Base-by-base conservation (phyloP, 2,113 vertebrate genomes). In the Brevimyrus niger region DNA sequence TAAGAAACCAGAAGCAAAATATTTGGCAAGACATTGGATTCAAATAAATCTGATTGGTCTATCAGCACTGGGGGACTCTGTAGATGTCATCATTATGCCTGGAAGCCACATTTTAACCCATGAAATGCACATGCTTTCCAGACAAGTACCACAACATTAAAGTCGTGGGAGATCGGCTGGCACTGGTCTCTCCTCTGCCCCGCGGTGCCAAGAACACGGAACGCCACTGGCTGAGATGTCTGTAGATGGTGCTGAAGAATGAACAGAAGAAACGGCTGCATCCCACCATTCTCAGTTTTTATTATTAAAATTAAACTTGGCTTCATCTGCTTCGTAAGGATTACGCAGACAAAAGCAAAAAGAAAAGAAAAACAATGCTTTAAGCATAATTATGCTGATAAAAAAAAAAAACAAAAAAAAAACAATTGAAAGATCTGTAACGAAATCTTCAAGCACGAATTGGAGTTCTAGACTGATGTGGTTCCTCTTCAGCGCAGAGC, bases 61-160 rank as follows among this genome's bases (percentile, higher is more conserved):
- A 9, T 9, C 7, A 61, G 55, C 55, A n/a, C 8, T 61, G 61
- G 61, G 61, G n/a, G 3, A 31, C 61, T 31, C 23, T 85, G 82
- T 84, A 23, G 1, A 84, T 23, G 4, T 21, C 42, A 83, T 38
- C 80, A 47, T 17, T 1, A 44, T 23, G 21, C 73, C 35, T 17
- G 17, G 5, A 80, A 42, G 5, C 5, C 35, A 38, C 69, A 76
- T 76, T 76, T 47, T 23, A 47, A 84, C 44, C 19, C 82, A 21
- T 44, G 23, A 84, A 23, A 42, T 5, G 7, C 44, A 84, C 82
- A 2, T 84, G 61, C 21, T 92, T 42, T 92, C 90, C 95, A 98
- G 97, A 97, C 89, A 96, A 96, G 86, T 96, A 96, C 94, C 97
- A 97, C 92, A 97, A 90, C 1, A 65, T 98, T 27, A 95, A 96